phyloP scores from a whole-genome alignment of 2,113 vertebrate species.

The Artemisiospiza belli region DNA sequence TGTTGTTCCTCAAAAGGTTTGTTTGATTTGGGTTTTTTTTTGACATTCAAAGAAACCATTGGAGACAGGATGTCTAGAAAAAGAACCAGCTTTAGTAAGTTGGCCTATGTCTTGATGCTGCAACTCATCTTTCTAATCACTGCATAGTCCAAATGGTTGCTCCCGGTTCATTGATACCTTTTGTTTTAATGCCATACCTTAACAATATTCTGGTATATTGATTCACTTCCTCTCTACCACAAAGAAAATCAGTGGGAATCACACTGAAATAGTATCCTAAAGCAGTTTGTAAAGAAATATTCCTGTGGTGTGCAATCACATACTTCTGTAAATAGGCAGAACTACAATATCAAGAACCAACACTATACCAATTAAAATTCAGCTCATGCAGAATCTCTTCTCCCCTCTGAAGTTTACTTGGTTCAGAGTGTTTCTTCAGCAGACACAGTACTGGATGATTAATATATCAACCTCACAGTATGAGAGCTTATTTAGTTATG shows the following conservation, averaged over 20 bases:
- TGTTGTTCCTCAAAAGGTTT: not conserved
- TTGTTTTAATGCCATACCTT: not conserved
- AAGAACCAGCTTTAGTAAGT: not conserved
- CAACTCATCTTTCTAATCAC: not conserved
- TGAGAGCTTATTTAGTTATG: conserved; percentile 1
- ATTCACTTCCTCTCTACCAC: not conserved
- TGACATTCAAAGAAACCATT: not conserved
- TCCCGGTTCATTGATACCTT: not conserved
- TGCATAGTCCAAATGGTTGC: not conserved
- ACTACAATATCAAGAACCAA: not conserved
- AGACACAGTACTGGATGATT: conserved; percentile 20
- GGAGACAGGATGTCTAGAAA: not conserved
- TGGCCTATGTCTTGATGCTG: not conserved
- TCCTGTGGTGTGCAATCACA: not conserved
- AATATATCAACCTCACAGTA: not conserved
- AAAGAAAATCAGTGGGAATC: not conserved
- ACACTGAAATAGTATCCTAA: not conserved
- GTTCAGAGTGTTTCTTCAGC: not conserved
- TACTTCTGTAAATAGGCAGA: conserved; percentile 8
- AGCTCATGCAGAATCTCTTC: not conserved
- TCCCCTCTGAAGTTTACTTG: not conserved
- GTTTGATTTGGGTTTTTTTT: not conserved
- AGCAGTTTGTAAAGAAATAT: not conserved
- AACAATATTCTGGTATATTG: not conserved
- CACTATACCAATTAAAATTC: conserved; percentile 16